Base-by-base conservation (phyloP, 2,113 vertebrate species). In the Ondatra zibethicus region DNA sequence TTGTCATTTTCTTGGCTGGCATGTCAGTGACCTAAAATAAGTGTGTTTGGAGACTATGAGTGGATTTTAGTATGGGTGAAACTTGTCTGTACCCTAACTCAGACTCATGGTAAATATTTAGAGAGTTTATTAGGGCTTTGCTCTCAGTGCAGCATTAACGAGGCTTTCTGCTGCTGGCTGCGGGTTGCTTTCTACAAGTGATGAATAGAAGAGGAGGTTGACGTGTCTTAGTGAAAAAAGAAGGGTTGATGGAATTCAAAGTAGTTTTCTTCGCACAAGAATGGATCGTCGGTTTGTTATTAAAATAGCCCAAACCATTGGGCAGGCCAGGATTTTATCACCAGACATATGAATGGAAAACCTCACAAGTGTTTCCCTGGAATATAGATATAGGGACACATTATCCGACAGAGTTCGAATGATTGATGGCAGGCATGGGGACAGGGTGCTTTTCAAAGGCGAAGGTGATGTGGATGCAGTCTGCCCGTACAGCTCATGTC, bases 1-100 rank as follows among this genome's bases (percentile, higher is more conserved):
- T 96, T 94, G 96, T 96, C 96, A 65, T 96, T 94, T 96, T 95
- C 92, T 97, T 96, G 97, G 92, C 98, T 78, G 80, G 81, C 9
- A 0, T 75, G 92, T 75, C 95, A 50, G 27, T 91, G 93, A 97
- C 93, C 96, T 95, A 89, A 93, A 98, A 96, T 78, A 91, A 92
- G 93, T 88, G 61, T 58, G 85, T 94, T 97, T 89, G 93, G 75
- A 89, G 78, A 91, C 91, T 36, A n/a, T 0, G 5, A 39, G 61
- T 63, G 13, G 72, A 84, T 75, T 94, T 96, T 82, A 52, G 65
- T 4, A 17, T 86, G 65, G 91, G 68, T 80, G 73, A 94, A 88
- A 89, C 96, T 47, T 13, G 94, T 95, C 78, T 80, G n/a, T 50
- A 86, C 55, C 86, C 68, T 85, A 94, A 96, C 87, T 91, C 58